phyloP scores from a whole-genome alignment of 2,888 invertebrate species.

The Hedychridium roseum region DNA sequence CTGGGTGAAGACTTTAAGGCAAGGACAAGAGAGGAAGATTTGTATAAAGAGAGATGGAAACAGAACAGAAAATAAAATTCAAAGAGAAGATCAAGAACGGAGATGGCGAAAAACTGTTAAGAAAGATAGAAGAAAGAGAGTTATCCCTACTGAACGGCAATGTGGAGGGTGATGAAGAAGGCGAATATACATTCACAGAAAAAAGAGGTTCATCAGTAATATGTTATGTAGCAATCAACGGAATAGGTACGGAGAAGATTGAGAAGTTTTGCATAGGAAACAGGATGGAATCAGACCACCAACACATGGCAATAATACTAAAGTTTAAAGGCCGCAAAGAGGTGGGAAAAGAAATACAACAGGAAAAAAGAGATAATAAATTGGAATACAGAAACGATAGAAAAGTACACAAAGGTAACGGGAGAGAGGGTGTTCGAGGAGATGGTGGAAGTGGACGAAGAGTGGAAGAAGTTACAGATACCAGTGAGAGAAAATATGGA shows the following conservation, averaged over 20 bases:
- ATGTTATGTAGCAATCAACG: too few relatives aligned
- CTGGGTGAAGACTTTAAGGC: conserved; percentile 1
- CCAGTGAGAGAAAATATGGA: not conserved
- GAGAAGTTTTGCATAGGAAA: too few relatives aligned
- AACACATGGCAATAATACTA: too few relatives aligned
- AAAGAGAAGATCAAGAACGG: not conserved
- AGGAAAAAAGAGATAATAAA: not conserved
- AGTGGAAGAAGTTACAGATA: not conserved
- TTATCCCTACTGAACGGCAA: conserved; percentile 5
- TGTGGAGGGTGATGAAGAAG: conserved; percentile 5
- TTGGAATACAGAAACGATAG: not conserved
- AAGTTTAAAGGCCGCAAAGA: not conserved
- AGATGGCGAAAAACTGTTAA: not conserved
- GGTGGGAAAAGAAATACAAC: not conserved
- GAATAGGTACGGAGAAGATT: too few relatives aligned
- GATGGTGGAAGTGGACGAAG: too few relatives aligned
- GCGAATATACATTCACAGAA: conserved; percentile 7
- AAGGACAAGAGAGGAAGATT: not conserved
- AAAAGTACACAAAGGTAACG: not conserved
- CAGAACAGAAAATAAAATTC: not conserved
- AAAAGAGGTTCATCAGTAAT: too few relatives aligned
- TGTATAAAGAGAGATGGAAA: too few relatives aligned
- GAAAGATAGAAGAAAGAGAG: not conserved
- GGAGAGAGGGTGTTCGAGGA: too few relatives aligned
- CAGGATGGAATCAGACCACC: too few relatives aligned